phyloP scores from a whole-genome alignment of 2,888 invertebrate genomes.

The Apodemia duryi region DNA sequence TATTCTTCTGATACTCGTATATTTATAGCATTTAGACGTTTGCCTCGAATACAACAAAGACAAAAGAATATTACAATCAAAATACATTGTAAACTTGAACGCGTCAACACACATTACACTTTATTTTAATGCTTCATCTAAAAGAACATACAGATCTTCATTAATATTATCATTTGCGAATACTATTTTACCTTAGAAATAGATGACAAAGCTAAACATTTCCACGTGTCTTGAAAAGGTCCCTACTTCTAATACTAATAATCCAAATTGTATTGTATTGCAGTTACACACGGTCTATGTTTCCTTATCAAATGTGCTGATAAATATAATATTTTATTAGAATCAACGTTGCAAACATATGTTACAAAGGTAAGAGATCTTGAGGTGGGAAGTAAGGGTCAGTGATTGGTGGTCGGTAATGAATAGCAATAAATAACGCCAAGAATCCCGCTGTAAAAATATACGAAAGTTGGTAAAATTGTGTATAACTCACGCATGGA shows the following conservation, averaged over 20 bases:
- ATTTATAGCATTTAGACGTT: no score
- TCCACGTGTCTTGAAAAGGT: constrained; percentile 10
- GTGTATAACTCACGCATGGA: background rate
- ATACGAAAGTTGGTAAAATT: background rate
- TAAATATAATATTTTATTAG: background rate
- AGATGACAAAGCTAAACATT: constrained; percentile 29
- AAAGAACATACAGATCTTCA: background rate
- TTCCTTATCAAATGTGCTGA: background rate
- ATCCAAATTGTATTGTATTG: background rate
- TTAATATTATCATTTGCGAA: background rate
- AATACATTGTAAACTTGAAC: no score
- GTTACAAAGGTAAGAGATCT: constrained; percentile 56
- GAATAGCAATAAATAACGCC: constrained; percentile 47
- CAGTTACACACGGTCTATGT: background rate
- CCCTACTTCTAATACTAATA: background rate
- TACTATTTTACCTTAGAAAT: constrained; percentile 24
- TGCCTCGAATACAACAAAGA: no score
- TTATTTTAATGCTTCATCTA: background rate
- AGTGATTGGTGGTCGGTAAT: constrained; percentile 45
- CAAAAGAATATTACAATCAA: no score
- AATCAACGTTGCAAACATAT: constrained; percentile 53
- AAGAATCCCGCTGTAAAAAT: background rate
- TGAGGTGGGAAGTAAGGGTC: constrained; percentile 24
- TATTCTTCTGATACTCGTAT: no score
- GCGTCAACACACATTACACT: no score